Conservation (phyloP, 2,888 invertebrate species). For the Tinea semifulvella region DNA sequence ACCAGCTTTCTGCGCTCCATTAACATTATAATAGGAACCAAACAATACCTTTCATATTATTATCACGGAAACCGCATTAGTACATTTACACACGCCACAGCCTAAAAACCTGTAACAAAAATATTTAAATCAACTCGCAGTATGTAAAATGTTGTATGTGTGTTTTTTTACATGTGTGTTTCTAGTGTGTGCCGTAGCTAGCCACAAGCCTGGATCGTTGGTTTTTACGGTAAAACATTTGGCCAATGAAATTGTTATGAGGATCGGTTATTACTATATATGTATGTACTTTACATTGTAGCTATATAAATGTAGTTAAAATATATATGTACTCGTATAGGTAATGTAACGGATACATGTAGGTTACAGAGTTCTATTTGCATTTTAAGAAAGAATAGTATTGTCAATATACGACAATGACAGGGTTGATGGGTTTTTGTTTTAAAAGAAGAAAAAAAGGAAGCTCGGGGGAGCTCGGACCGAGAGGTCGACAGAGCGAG, state of each 20-base stretch:
- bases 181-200: background rate
- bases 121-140: background rate
- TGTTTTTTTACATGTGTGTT: slow-evolving; percentile 5
- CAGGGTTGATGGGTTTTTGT: too few relatives aligned
- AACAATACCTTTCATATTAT: slow-evolving; percentile 1
- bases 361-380: too few relatives aligned
- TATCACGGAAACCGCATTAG: background rate
- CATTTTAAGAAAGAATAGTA: too few relatives aligned
- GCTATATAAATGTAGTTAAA: slow-evolving; percentile 1
- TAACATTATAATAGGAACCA: slow-evolving; percentile 3
- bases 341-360: too few relatives aligned
- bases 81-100: background rate
- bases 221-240: slow-evolving; percentile 7
- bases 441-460: too few relatives aligned
- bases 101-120: background rate
- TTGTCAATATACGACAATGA: too few relatives aligned
- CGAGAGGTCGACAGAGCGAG: too few relatives aligned
- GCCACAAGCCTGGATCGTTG: slow-evolving; percentile 5
- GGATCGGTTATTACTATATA: background rate
- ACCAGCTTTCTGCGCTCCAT: background rate
- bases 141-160: slow-evolving; percentile 1
- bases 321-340: too few relatives aligned
- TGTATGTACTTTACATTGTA: background rate
- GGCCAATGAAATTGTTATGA: slow-evolving; percentile 9
- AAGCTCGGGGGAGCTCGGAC: too few relatives aligned